Evolutionary conservation across 2,113 vertebrate genomes (phyloP).

Genomic region (Helogale parvula): DNA sequence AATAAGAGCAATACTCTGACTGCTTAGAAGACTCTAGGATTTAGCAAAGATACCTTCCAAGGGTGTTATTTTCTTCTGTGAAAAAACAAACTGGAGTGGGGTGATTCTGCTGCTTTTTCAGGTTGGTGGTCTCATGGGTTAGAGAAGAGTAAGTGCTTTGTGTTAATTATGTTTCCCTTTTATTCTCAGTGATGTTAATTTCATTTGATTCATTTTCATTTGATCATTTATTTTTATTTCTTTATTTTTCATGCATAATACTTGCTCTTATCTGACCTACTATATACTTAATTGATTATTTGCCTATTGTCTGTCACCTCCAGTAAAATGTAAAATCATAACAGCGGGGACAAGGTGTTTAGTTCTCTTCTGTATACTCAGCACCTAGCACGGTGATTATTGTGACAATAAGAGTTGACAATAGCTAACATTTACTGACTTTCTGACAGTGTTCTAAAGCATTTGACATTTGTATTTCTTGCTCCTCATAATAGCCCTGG

Average conservation of each 20-base stretch:
- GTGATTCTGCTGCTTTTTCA: background rate
- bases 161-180: background rate
- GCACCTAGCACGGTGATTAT: background rate
- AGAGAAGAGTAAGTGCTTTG: background rate
- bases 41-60: background rate
- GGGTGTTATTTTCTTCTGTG: background rate
- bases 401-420: background rate
- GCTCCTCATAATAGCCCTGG: background rate
- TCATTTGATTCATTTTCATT: background rate
- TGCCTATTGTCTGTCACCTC: background rate
- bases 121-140: background rate
- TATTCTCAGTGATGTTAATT: background rate
- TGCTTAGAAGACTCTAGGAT: background rate
- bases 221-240: background rate
- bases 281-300: background rate
- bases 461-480: background rate
- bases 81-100: background rate
- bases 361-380: background rate
- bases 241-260: background rate
- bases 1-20: background rate
- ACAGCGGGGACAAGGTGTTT: background rate
- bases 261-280: background rate
- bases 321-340: background rate
- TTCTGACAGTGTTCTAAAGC: background rate
- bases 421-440: background rate